A percentile compares a stretch with the other conserved stretches of the same genome.
phyloP scores from a whole-genome alignment of 1,140 invertebrate species.

The Zophobas atratus region DNA sequence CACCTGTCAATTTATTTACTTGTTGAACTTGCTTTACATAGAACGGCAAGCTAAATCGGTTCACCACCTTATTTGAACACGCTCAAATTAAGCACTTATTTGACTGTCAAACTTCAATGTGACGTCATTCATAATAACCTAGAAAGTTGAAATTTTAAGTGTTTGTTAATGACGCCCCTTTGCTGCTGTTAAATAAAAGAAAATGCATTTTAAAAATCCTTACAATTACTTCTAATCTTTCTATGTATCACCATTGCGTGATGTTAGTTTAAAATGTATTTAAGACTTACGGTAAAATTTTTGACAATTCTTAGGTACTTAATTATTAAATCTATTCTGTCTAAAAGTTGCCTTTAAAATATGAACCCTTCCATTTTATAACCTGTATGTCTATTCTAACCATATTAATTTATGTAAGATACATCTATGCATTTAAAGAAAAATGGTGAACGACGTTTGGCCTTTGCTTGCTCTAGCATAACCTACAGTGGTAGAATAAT shows the following conservation, averaged over 20 bases:
- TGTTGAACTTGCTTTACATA: background rate
- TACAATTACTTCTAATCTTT: background rate
- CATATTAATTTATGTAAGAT: background rate
- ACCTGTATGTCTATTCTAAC: background rate
- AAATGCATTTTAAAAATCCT: background rate
- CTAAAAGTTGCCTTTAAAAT: slow-evolving; percentile 10
- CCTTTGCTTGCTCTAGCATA: background rate
- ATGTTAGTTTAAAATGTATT: slow-evolving; percentile 17
- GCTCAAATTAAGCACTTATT: too few relatives aligned
- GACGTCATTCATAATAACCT: too few relatives aligned
- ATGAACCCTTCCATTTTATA: slow-evolving; percentile 21
- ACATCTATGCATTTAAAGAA: background rate
- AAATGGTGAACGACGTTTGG: slow-evolving; percentile 14
- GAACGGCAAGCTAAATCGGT: background rate
- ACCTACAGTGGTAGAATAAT: background rate
- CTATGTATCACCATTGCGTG: slow-evolving; percentile 19
- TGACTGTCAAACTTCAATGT: too few relatives aligned
- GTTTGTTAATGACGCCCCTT: background rate
- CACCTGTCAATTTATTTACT: background rate
- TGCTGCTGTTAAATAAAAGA: background rate
- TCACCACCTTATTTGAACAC: background rate
- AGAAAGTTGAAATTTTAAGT: too few relatives aligned
- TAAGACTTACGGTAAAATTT: background rate
- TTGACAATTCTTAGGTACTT: slow-evolving; percentile 1
- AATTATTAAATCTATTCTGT: slow-evolving; percentile 7